Percentiles rank a stretch among this genome's conserved stretches.
Conservation (phyloP, 1,140 invertebrate species). For the Drosophila willistoni region DNA sequence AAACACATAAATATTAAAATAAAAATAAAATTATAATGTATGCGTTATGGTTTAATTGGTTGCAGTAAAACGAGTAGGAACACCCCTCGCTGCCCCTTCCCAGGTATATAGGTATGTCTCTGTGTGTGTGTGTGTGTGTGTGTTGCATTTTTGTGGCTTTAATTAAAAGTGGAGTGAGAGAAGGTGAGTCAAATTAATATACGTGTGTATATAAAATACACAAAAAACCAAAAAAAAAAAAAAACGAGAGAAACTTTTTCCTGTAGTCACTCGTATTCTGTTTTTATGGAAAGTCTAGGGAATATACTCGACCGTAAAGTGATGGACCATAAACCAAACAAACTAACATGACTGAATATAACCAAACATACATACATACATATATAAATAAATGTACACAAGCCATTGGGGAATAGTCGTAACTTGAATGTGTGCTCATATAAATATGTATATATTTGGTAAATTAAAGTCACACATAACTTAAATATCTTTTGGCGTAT, state of each 20-base stretch:
- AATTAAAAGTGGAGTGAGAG: slow-evolving; percentile 59
- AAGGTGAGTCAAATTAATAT: slow-evolving; percentile 12
- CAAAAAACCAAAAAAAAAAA: too few relatives aligned
- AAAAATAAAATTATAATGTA: slow-evolving; percentile 79
- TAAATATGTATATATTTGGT: background rate
- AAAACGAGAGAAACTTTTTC: too few relatives aligned
- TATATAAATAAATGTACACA: background rate
- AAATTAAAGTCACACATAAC: slow-evolving; percentile 6
- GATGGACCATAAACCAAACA: slow-evolving; percentile 13
- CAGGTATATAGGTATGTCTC: too few relatives aligned
- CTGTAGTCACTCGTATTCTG: slow-evolving; percentile 1
- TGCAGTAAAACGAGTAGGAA: slow-evolving; percentile 64
- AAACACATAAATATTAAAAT: slow-evolving; percentile 79
- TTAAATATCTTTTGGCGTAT: background rate
- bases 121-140: background rate
- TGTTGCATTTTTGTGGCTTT: slow-evolving; percentile 57
- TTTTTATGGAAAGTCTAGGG: slow-evolving; percentile 12
- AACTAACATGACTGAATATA: slow-evolving; percentile 11
- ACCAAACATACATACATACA: background rate
- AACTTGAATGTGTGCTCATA: background rate
- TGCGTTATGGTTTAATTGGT: slow-evolving; percentile 75
- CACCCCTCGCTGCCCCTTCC: too few relatives aligned
- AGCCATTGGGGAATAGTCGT: slow-evolving; percentile 8
- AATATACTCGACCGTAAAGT: slow-evolving; percentile 10
- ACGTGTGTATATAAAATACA: background rate